phyloP scores from a whole-genome alignment of 2,888 invertebrate genomes.

The Trichopoda pennipes region DNA sequence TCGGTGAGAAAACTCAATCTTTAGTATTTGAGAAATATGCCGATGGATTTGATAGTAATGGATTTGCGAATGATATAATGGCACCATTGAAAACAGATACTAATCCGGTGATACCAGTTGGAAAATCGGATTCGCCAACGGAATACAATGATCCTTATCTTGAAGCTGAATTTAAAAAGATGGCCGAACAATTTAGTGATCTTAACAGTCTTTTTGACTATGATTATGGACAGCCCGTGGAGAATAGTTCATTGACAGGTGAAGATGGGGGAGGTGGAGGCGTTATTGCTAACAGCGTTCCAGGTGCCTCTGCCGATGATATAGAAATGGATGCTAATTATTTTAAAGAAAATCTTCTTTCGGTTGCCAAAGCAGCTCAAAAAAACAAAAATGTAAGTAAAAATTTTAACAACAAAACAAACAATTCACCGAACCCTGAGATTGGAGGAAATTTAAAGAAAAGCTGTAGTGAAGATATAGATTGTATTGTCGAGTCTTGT shows the following conservation, averaged over 20 bases:
- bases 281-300: conserved; percentile 69
- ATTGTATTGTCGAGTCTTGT: conserved; percentile 76
- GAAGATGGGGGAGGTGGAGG: conserved; percentile 72
- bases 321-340: conserved; percentile 72
- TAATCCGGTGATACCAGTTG: conserved; percentile 59
- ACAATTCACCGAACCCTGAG: conserved; percentile 70
- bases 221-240: conserved; percentile 56
- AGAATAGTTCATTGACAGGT: conserved; percentile 58
- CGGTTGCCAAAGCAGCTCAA: conserved; percentile 71
- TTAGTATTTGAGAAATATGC: conserved; percentile 76
- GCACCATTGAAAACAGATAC: conserved; percentile 42
- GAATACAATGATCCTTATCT: conserved; percentile 64
- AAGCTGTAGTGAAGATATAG: conserved; percentile 75
- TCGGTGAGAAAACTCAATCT: conserved; percentile 75
- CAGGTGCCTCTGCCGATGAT: conserved; percentile 63
- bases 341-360: conserved; percentile 75
- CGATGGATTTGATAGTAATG: conserved; percentile 79
- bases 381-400: conserved; percentile 67
- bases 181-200: conserved; percentile 61
- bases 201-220: conserved; percentile 59
- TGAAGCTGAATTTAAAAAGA: conserved; percentile 63
- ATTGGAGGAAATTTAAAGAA: conserved; percentile 78
- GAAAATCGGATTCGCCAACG: conserved; percentile 69
- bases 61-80: conserved; percentile 75
- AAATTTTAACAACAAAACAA: conserved; percentile 68